Conservation (phyloP, 2,888 invertebrate species). For the Stramonita haemastoma region DNA sequence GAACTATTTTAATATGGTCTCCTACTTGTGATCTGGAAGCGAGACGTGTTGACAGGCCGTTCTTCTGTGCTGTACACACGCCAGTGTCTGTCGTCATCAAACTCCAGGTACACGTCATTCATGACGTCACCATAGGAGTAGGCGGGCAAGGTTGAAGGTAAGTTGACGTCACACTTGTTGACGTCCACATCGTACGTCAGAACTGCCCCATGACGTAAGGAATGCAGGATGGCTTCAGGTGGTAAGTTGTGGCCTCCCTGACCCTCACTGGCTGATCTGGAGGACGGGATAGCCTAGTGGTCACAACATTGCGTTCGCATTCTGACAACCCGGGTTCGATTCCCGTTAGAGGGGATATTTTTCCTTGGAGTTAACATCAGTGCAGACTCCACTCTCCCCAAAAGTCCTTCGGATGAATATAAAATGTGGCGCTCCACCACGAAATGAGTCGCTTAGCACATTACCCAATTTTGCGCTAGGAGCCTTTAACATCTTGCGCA, state of each 20-base stretch:
- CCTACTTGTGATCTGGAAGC: conserved; percentile 24
- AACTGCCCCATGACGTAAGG: background rate
- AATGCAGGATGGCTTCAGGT: background rate
- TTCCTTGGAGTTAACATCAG: too few relatives aligned
- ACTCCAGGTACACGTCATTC: conserved; percentile 26
- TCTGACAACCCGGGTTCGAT: too few relatives aligned
- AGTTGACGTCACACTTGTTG: conserved; percentile 30
- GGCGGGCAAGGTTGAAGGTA: conserved; percentile 14
- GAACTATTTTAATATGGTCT: too few relatives aligned
- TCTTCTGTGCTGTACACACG: background rate
- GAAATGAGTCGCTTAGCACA: too few relatives aligned
- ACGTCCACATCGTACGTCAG: conserved; percentile 36
- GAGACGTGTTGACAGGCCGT: conserved; percentile 28
- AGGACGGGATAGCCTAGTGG: background rate
- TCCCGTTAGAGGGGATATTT: too few relatives aligned
- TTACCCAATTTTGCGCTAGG: too few relatives aligned
- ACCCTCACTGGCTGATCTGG: background rate
- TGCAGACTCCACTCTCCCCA: too few relatives aligned
- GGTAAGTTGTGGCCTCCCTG: background rate
- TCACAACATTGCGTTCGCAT: too few relatives aligned
- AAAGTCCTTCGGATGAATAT: too few relatives aligned
- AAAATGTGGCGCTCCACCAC: too few relatives aligned
- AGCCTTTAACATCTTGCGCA: too few relatives aligned
- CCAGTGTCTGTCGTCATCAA: background rate
- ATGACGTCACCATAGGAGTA: conserved; percentile 37